Evolutionary conservation across 2,797 vertebrate genomes (phyloP).

Genomic region (Pangasius djambal): DNA sequence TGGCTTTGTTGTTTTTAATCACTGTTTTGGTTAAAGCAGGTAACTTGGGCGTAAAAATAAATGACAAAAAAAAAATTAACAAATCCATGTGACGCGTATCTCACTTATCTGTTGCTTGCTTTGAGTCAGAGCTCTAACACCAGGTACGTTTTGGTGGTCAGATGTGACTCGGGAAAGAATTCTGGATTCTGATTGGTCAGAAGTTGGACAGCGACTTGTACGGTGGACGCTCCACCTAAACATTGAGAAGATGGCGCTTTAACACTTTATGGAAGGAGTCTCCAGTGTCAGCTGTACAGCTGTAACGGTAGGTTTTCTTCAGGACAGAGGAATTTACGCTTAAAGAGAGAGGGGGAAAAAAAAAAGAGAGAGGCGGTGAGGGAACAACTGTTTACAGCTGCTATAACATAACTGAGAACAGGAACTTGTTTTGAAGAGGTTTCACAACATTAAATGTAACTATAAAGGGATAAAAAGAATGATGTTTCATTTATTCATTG

Average conservation of each 20-base stretch:
- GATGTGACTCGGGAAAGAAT: background rate
- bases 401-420: too few species aligned
- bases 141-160: background rate
- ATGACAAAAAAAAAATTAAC: too few species aligned
- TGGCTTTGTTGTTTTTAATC: background rate
- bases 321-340: too few species aligned
- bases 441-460: background rate
- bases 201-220: background rate
- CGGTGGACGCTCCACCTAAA: background rate
- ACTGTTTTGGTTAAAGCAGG: too few species aligned
- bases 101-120: background rate
- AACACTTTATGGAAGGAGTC: background rate
- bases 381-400: too few species aligned
- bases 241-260: background rate
- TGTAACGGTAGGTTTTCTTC: background rate
- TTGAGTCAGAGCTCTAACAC: background rate
- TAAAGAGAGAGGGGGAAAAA: too few species aligned
- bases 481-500: too few species aligned
- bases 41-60: too few species aligned
- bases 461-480: too few species aligned
- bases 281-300: background rate
- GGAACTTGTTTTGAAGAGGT: too few species aligned
- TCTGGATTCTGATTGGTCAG: background rate
- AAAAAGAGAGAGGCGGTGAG: too few species aligned
- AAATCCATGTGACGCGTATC: too few species aligned